These are phyloP conservation scores for Scaptomyza flava DNA, from an alignment of 2,888 invertebrate species.

Conservation along the genomic window DNA sequence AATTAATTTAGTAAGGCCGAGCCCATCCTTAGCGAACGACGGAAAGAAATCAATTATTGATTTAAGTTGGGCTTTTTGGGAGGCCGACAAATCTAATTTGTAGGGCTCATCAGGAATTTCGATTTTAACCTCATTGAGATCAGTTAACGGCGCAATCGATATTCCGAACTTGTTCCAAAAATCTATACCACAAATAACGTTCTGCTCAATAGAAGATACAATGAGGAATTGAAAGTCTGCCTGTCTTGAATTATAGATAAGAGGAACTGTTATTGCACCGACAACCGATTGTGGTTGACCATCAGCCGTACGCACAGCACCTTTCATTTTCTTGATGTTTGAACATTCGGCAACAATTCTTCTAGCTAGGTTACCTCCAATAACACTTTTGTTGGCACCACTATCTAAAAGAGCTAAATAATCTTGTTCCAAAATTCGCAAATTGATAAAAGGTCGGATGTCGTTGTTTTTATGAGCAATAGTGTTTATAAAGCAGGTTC, in stretches of 20 bases:
- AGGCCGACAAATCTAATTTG: too few species aligned
- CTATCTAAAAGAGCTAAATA: constrained; percentile 12
- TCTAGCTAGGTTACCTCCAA: background rate
- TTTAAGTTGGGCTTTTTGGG: background rate
- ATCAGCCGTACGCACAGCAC: background rate
- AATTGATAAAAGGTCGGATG: constrained; percentile 4
- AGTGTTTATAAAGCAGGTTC: background rate
- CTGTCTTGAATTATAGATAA: background rate
- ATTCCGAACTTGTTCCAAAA: constrained; percentile 5
- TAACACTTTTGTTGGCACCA: constrained; percentile 12
- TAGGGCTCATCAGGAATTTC: too few species aligned
- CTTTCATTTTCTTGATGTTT: background rate
- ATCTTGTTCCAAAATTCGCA: background rate
- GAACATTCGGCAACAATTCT: too few species aligned
- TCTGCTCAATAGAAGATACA: constrained; percentile 4
- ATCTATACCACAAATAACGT: constrained; percentile 10
- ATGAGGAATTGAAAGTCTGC: constrained; percentile 5
- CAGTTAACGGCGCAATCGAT: background rate
- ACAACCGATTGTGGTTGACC: constrained; percentile 3
- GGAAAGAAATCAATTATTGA: constrained; percentile 2
- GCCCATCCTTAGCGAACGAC: background rate
- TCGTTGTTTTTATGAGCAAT: background rate
- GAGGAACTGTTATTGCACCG: constrained; percentile 1
- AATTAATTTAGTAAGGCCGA: background rate
- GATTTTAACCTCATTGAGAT: background rate